Percentiles rank a stretch among this genome's conserved stretches.
Conservation (phyloP, 2,888 invertebrate genomes). For the Phortica okadai region DNA sequence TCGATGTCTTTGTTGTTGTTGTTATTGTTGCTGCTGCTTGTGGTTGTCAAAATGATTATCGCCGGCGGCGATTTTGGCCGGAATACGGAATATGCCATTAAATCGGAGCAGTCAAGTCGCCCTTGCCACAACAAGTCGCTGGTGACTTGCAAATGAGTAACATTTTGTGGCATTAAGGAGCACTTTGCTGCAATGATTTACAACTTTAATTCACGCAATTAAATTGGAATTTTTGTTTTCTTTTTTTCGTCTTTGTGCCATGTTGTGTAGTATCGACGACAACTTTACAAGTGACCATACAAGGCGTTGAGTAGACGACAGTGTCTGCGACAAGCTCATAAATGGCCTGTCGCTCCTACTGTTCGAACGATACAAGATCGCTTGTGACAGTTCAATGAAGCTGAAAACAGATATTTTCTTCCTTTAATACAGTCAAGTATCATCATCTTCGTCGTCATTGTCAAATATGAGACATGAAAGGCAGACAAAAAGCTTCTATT, state of each 20-base stretch:
- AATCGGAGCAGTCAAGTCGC: constrained; percentile 38
- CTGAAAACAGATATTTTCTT: constrained; percentile 44
- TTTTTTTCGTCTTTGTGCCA: constrained; percentile 21
- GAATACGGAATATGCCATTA: constrained; percentile 39
- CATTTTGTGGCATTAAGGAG: constrained; percentile 73
- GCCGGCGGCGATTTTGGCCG: constrained; percentile 43
- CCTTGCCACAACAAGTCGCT: constrained; percentile 37
- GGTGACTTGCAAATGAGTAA: constrained; percentile 68
- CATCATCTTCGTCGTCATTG: not conserved
- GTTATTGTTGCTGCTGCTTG: constrained; percentile 14
- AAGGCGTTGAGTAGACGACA: not conserved
- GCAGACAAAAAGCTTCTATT: not conserved
- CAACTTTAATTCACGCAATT: constrained; percentile 75
- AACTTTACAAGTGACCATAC: not conserved
- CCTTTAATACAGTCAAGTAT: constrained; percentile 38
- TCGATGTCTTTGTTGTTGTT: constrained; percentile 1
- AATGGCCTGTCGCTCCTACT: constrained; percentile 35
- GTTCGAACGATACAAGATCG: constrained; percentile 37
- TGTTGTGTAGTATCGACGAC: not conserved
- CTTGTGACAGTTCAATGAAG: constrained; percentile 57
- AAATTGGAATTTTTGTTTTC: constrained; percentile 64
- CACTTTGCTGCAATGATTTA: constrained; percentile 75
- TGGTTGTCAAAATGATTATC: constrained; percentile 62
- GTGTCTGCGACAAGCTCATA: not conserved
- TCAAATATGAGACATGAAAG: constrained; percentile 2